Evolutionary conservation across 2,888 invertebrate species (phyloP), one percentile per base, ranked within the genome.

Genomic region (Drosophila cognata): DNA sequence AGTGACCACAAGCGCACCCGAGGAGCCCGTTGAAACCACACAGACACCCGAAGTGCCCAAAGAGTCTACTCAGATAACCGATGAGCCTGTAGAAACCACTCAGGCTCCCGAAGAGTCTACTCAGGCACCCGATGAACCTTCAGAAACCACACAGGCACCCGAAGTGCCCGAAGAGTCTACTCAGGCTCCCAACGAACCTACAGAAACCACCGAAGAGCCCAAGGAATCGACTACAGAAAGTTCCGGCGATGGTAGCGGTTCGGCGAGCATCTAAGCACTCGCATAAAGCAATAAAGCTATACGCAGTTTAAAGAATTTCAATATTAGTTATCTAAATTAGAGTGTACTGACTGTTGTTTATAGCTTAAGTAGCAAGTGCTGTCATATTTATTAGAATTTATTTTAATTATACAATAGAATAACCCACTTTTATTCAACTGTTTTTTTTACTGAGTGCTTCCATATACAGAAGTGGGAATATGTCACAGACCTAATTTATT

Each of bases 181-280:
- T 10, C 41, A 35, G 0, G 53, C 29, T 4, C 11, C 77, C 18
- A 48, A 31, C 0, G 31, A 67, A 0, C 50, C 67, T 0, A 55
- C 53, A 1, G 46, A 29, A 18, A 58, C 70, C 10, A 57, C 48
- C 21, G 77, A 61, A 10, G 52, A 21, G 11, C 25, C 63, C 13
- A 71, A 64, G 8, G 53, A 36, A 18, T 25, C 63, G 21, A 60
- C 66, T 25, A 60, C 68, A 13, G 71, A 71, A 43, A 61, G 51
- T 2, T 71, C 68, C 3, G 77, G 57, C 10, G 65, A 65, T 7
- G 88, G 82, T 2, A 87, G 88, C 31, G 75, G 72, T 25, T 58
- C 67, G 6, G 11, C 69, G 7, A 68, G 33, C 11, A n/a, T 21
- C 1, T 77, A 74, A 79, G 21, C 10, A 3, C 38, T 28, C 29